Base-by-base conservation (phyloP, 2,113 vertebrate genomes). In the Etheostoma cragini region DNA sequence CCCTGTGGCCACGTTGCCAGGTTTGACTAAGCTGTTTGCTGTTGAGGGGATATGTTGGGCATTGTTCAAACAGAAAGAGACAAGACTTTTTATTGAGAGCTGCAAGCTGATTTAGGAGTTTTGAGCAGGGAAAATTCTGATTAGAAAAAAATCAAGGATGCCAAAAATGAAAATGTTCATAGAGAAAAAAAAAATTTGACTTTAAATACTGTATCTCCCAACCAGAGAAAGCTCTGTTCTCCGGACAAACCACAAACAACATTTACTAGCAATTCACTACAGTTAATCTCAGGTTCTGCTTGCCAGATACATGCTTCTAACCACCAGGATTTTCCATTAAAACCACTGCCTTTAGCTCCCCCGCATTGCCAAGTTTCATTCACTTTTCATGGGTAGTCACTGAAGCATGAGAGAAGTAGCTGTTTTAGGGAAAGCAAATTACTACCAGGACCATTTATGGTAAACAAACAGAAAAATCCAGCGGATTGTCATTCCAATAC, bases 1-100 rank as follows among this genome's bases (percentile, higher is more conserved):
- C 38, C 45, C 26, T 13, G 53, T 13, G 61, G 65, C 54, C 81
- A 46, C 15, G 6, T 68, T 61, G 64, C 78, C 80, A 86, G 77
- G 73, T 89, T 72, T 54, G 76, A 86, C 61, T 85, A 58, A 75
- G 82, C 71, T 60, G 62, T 64, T 58, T 53, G 46, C 70, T 53
- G 58, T 70, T 17, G 45, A 60, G 10, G 33, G 33, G 42, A 16
- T 62, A 4, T 30, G 16, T 0, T 0, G 54, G 53, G 21, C 21
- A 56, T 53, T 72, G 80, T 0, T 89, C n/a, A 72, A 60, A 57
- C 1, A n/a, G 22, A 80, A 69, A 26, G 42, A 85, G 46, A 22
- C 49, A 46, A 24, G 4, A 22, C 30, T 30, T 57, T 49, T 65
- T 33, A 24, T 63, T 38, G 14, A 15, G 8, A 77, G 69, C 45